phyloP scores from a whole-genome alignment of 2,888 invertebrate genomes.

The Nemurella pictetii region DNA sequence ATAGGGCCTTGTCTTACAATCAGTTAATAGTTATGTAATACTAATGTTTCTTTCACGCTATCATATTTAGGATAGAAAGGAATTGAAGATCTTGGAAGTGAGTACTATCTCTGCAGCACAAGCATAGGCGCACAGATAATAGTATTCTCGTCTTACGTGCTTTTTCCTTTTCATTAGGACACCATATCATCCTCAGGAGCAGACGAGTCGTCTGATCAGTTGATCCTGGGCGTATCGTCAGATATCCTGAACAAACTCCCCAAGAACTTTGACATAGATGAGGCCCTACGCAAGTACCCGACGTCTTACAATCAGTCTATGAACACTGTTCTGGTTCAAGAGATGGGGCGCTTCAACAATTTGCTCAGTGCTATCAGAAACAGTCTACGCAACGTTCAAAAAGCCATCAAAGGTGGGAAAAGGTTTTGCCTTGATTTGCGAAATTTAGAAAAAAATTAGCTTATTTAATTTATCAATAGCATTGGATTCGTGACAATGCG shows the following conservation, averaged over 20 bases:
- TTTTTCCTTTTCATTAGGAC: slow-evolving; percentile 56
- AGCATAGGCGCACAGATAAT: background rate
- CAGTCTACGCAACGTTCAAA: slow-evolving; percentile 77
- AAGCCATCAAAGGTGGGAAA: slow-evolving; percentile 81
- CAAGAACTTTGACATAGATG: slow-evolving; percentile 66
- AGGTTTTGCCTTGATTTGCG: too few relatives aligned
- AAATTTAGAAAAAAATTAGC: too few relatives aligned
- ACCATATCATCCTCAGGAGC: slow-evolving; percentile 62
- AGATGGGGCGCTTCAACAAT: slow-evolving; percentile 78
- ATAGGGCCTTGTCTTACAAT: slow-evolving; percentile 25
- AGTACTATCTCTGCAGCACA: background rate
- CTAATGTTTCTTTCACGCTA: background rate
- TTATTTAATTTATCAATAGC: too few relatives aligned
- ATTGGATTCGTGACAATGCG: too few relatives aligned
- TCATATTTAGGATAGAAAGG: background rate
- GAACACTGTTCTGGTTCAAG: slow-evolving; percentile 91
- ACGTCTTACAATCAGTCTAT: slow-evolving; percentile 83
- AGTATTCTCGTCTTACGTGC: background rate
- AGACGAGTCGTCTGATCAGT: slow-evolving; percentile 74
- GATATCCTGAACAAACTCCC: slow-evolving; percentile 81
- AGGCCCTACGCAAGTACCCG: slow-evolving; percentile 70
- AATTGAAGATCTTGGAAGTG: background rate
- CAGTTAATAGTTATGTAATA: background rate
- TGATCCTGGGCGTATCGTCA: slow-evolving; percentile 75
- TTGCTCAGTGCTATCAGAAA: slow-evolving; percentile 72